These are phyloP conservation scores for Meghimatium bilineatum DNA, from an alignment of 2,888 invertebrate species.

Conservation along the genomic window DNA sequence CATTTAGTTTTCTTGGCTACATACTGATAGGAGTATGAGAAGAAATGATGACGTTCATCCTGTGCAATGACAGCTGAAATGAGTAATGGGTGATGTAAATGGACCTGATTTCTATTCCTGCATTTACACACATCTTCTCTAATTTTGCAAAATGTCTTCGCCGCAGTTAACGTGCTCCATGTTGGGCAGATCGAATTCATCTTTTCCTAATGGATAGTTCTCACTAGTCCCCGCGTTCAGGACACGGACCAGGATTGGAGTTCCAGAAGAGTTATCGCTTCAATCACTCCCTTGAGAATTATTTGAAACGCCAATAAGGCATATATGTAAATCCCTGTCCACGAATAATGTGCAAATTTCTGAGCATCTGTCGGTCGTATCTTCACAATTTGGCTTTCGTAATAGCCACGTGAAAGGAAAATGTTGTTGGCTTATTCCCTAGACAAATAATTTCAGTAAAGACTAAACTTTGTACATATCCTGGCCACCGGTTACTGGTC, in stretches of 20 bases:
- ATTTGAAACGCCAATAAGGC: not conserved
- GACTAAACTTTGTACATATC: not conserved
- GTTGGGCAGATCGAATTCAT: too few species aligned
- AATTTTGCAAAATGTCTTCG: too few species aligned
- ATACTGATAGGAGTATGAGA: too few species aligned
- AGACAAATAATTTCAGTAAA: not conserved
- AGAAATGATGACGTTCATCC: too few species aligned
- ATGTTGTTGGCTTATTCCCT: not conserved
- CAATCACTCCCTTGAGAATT: not conserved
- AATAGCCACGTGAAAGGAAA: not conserved
- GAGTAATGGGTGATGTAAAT: too few species aligned
- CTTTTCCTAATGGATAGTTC: too few species aligned
- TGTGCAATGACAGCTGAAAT: too few species aligned
- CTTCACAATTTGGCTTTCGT: not conserved
- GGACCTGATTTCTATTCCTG: too few species aligned
- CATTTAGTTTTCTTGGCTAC: too few species aligned
- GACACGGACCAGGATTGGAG: not conserved
- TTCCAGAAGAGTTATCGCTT: not conserved
- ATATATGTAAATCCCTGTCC: not conserved
- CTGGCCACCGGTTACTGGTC: not conserved
- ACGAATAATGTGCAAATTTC: not conserved
- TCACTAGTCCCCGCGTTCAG: not conserved
- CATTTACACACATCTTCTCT: too few species aligned
- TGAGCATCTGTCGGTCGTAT: not conserved
- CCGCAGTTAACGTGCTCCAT: too few species aligned